Percentiles rank a stretch among this genome's conserved stretches.
These are phyloP conservation scores for Leucophenga montana DNA, from an alignment of 2,888 invertebrate species.

Conservation along the genomic window DNA sequence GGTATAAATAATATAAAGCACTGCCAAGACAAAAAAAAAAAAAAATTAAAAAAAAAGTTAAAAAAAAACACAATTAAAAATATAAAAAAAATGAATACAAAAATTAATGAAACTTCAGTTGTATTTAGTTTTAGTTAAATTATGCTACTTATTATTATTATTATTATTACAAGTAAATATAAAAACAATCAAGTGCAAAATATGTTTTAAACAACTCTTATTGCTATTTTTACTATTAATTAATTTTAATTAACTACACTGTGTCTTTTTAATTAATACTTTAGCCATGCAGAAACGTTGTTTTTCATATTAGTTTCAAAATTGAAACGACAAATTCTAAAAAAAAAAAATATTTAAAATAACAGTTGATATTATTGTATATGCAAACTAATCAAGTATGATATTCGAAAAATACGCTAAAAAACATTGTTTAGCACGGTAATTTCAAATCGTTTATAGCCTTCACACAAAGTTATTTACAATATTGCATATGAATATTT, in stretches of 20 bases:
- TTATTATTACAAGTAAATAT: constrained; percentile 32
- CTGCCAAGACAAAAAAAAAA: constrained; percentile 60
- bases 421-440: not conserved
- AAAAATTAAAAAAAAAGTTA: constrained; percentile 33
- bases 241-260: too few species aligned
- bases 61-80: constrained; percentile 36
- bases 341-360: too few species aligned
- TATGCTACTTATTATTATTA: constrained; percentile 22
- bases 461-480: too few species aligned
- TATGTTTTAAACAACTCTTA: constrained; percentile 62
- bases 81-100: constrained; percentile 43
- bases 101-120: constrained; percentile 21
- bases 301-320: too few species aligned
- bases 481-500: too few species aligned
- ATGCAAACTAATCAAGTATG: too few species aligned
- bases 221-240: constrained; percentile 4
- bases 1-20: constrained; percentile 52
- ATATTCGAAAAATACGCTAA: not conserved
- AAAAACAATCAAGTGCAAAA: constrained; percentile 60
- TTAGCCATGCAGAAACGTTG: too few species aligned
- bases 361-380: too few species aligned
- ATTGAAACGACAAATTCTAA: too few species aligned
- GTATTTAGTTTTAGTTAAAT: constrained; percentile 42
- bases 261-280: too few species aligned
- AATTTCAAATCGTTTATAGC: too few species aligned